Evolutionary conservation across 2,888 invertebrate genomes (phyloP).

Genomic region (Oxyscelio sp.): DNA sequence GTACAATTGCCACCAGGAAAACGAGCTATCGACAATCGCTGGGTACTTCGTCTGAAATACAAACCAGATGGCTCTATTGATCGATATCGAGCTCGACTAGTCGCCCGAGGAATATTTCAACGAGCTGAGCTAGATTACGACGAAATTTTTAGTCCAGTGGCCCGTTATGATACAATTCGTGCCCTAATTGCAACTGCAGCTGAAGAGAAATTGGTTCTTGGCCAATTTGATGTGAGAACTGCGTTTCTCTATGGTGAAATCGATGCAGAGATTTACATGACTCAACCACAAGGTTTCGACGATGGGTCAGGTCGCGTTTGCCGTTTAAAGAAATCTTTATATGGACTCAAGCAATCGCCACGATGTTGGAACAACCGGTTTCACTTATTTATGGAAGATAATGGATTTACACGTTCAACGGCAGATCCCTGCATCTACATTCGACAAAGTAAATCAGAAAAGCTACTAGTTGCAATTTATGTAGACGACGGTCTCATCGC

Average conservation of each 20-base stretch:
- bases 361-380: slow-evolving; percentile 39
- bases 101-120: slow-evolving; percentile 29
- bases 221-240: slow-evolving; percentile 26
- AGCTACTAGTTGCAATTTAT: slow-evolving; percentile 70
- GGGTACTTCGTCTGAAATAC: slow-evolving; percentile 62
- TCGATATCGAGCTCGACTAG: slow-evolving; percentile 11
- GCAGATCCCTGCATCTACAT: slow-evolving; percentile 75
- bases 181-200: slow-evolving; percentile 9
- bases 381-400: slow-evolving; percentile 59
- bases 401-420: slow-evolving; percentile 66
- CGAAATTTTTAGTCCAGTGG: slow-evolving; percentile 22
- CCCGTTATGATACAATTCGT: slow-evolving; percentile 28
- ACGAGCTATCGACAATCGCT: slow-evolving; percentile 67
- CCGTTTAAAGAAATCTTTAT: too few species aligned
- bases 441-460: slow-evolving; percentile 44
- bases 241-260: slow-evolving; percentile 21
- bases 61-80: neutral
- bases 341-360: neutral
- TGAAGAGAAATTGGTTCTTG: slow-evolving; percentile 4
- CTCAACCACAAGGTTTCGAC: slow-evolving; percentile 25
- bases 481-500: slow-evolving; percentile 31
- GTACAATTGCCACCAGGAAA: slow-evolving; percentile 57
- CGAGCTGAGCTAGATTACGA: slow-evolving; percentile 19
- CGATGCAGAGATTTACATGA: slow-evolving; percentile 10
- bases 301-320: slow-evolving; percentile 8